These are phyloP conservation scores for Lycaena phlaeas DNA, from an alignment of 2,888 invertebrate genomes.

Conservation along the genomic window DNA sequence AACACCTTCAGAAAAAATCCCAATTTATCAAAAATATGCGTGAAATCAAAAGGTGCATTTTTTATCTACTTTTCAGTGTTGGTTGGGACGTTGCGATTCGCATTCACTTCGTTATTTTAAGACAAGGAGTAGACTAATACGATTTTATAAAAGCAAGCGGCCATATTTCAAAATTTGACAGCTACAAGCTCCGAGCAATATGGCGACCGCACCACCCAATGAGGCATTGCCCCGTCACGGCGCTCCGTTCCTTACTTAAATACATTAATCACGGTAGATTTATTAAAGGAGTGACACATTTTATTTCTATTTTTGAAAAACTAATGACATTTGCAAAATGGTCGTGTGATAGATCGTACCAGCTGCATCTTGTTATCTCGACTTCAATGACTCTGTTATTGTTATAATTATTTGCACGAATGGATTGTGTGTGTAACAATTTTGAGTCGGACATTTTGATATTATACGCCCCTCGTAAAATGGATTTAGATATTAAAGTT, in stretches of 20 bases:
- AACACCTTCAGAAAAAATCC: constrained; percentile 51
- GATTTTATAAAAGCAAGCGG: constrained; percentile 47
- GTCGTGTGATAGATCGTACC: constrained; percentile 54
- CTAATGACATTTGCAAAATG: constrained; percentile 67
- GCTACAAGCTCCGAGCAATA: constrained; percentile 69
- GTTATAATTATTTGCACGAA: constrained; percentile 62
- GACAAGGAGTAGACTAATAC: constrained; percentile 59
- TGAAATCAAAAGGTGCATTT: constrained; percentile 31
- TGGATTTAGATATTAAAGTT: constrained; percentile 23
- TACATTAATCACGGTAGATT: constrained; percentile 69
- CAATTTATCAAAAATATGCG: constrained; percentile 44
- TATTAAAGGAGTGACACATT: constrained; percentile 69
- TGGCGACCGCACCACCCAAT: constrained; percentile 70
- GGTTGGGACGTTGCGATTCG: constrained; percentile 33
- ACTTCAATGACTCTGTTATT: constrained; percentile 52
- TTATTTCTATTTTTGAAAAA: constrained; percentile 71
- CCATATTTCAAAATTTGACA: constrained; percentile 71
- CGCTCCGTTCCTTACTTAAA: constrained; percentile 46
- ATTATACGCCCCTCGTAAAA: constrained; percentile 30
- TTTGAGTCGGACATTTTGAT: constrained; percentile 26
- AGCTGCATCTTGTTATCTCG: constrained; percentile 69
- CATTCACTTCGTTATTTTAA: constrained; percentile 51
- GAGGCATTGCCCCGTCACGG: constrained; percentile 64
- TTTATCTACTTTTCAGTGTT: constrained; percentile 17
- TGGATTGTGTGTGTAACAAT: constrained; percentile 38